A percentile compares a stretch with the other conserved stretches of the same genome.
phyloP scores from a whole-genome alignment of 2,888 invertebrate species.

The Argyresthia goedartella region DNA sequence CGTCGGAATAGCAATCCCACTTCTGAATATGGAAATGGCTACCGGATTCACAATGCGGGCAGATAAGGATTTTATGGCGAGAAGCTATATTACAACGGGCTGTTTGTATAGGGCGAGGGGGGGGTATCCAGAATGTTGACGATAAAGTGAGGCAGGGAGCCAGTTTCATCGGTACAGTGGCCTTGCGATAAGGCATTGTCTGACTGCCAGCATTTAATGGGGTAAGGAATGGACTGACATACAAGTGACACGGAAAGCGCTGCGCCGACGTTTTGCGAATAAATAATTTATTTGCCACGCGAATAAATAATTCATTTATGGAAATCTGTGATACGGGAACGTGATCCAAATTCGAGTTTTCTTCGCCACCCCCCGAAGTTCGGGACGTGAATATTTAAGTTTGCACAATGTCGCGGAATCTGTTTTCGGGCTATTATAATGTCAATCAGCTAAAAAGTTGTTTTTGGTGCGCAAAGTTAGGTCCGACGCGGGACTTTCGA shows the following conservation, averaged over 20 bases:
- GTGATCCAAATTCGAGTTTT: background rate
- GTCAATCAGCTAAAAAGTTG: no score
- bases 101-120: background rate
- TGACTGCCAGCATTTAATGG: no score
- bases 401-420: no score
- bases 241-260: background rate
- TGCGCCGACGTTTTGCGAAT: constrained; percentile 19
- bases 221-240: no score
- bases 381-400: background rate
- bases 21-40: constrained; percentile 54
- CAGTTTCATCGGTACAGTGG: background rate
- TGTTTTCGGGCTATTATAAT: no score
- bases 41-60: constrained; percentile 54
- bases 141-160: background rate
- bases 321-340: background rate
- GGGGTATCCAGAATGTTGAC: background rate
- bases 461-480: no score
- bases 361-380: constrained; percentile 7
- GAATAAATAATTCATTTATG: constrained; percentile 23
- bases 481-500: no score
- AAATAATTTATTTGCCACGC: constrained; percentile 30
- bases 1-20: constrained; percentile 29
- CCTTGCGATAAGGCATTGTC: background rate
- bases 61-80: constrained; percentile 59
- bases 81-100: constrained; percentile 17